A percentile compares a stretch with the other conserved stretches of the same genome.
phyloP scores from a whole-genome alignment of 2,888 invertebrate genomes.

The Chesias legatella region DNA sequence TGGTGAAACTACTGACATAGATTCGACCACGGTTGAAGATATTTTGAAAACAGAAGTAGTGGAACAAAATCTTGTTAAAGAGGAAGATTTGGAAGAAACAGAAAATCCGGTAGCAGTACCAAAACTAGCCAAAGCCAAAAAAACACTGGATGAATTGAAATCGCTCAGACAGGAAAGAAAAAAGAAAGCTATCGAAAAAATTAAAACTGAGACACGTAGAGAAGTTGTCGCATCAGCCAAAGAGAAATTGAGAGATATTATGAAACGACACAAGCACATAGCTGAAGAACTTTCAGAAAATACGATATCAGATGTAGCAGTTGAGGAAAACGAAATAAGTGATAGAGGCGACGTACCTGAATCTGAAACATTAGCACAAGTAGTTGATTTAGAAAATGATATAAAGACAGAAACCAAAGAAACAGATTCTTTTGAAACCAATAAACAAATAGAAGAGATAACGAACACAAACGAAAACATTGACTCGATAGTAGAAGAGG shows the following conservation, averaged over 20 bases:
- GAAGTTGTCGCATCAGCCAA: constrained; percentile 74
- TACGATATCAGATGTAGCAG: constrained; percentile 34
- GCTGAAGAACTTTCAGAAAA: constrained; percentile 57
- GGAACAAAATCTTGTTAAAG: constrained; percentile 10
- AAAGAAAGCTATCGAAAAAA: constrained; percentile 68
- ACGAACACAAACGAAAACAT: constrained; percentile 56
- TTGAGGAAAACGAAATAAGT: constrained; percentile 40
- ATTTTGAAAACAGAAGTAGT: constrained; percentile 1
- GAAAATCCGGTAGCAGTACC: constrained; percentile 21
- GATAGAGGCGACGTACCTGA: constrained; percentile 60
- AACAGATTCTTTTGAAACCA: constrained; percentile 22
- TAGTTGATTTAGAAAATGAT: constrained; percentile 22
- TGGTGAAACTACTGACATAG: constrained; percentile 20
- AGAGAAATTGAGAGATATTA: constrained; percentile 72
- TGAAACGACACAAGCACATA: constrained; percentile 71
- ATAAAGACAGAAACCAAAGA: constrained; percentile 23
- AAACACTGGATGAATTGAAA: constrained; percentile 55
- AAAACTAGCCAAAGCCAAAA: constrained; percentile 47
- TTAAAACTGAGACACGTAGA: constrained; percentile 69
- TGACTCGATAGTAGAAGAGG: constrained; percentile 72
- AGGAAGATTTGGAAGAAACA: constrained; percentile 14
- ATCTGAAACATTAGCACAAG: constrained; percentile 31
- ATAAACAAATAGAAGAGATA: constrained; percentile 28
- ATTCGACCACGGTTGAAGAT: constrained; percentile 10
- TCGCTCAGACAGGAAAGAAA: constrained; percentile 58